phyloP scores from a whole-genome alignment of 2,888 invertebrate genomes.

The Encarsia formosa region DNA sequence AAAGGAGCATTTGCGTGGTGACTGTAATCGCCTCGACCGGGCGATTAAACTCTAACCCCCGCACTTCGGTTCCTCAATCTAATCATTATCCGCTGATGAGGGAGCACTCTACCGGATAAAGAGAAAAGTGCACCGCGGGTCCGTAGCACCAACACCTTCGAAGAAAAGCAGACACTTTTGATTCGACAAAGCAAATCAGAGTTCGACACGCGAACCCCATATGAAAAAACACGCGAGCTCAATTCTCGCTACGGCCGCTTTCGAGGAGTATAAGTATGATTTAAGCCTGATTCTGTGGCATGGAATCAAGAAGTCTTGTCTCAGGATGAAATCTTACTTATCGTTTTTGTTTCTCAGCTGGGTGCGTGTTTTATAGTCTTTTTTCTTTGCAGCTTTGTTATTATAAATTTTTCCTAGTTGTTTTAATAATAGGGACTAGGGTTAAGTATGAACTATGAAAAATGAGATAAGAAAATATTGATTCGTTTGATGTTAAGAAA shows the following conservation, averaged over 20 bases:
- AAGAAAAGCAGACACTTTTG: slow-evolving; percentile 41
- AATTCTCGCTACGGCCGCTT: slow-evolving; percentile 13
- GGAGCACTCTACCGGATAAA: slow-evolving; percentile 23
- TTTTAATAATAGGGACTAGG: too few relatives aligned
- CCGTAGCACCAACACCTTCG: neutral
- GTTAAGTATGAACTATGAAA: too few relatives aligned
- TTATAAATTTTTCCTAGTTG: too few relatives aligned
- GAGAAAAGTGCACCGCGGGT: slow-evolving; percentile 33
- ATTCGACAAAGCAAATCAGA: slow-evolving; percentile 51
- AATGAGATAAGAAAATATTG: too few relatives aligned
- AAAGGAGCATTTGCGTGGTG: slow-evolving; percentile 21
- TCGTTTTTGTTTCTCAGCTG: too few relatives aligned
- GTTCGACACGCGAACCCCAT: slow-evolving; percentile 49
- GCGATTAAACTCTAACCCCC: slow-evolving; percentile 33
- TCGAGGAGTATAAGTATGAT: too few relatives aligned
- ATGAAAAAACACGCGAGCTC: slow-evolving; percentile 48
- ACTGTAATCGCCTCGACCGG: neutral
- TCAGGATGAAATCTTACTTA: too few relatives aligned
- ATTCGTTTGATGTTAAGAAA: too few relatives aligned
- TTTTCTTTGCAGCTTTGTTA: too few relatives aligned
- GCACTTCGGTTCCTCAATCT: slow-evolving; percentile 29
- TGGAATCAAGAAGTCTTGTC: too few relatives aligned
- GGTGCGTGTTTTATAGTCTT: too few relatives aligned
- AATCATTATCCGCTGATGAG: slow-evolving; percentile 36
- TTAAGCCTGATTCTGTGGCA: too few relatives aligned